These are phyloP conservation scores for Heliopora coerulea DNA, from an alignment of 92 coral and sea anemone species.

Conservation along the genomic window DNA sequence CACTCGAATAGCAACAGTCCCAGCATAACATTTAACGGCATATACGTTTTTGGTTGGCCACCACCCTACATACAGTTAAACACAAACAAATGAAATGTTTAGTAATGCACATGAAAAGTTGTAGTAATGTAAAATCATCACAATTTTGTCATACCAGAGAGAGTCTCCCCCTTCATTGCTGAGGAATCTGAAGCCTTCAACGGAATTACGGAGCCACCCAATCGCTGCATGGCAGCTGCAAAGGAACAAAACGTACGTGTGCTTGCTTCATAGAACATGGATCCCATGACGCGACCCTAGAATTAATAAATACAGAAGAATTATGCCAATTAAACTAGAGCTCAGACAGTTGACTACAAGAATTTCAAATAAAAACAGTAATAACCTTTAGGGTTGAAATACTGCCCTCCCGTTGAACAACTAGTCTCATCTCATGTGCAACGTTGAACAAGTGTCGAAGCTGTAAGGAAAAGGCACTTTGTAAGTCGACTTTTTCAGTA, in stretches of 20 bases:
- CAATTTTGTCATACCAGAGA: constrained; percentile 60
- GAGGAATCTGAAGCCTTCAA: constrained; percentile 88
- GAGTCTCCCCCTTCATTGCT: constrained; percentile 87
- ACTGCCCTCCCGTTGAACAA: constrained; percentile 80
- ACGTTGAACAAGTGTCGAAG: constrained; percentile 87
- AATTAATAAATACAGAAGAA: constrained; percentile 1
- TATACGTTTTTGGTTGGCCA: too few species aligned
- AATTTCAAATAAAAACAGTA: too few species aligned
- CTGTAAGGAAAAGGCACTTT: too few species aligned
- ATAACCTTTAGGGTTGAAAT: constrained; percentile 70
- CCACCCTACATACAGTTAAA: too few species aligned
- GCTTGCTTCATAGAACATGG: constrained; percentile 91
- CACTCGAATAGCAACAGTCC: too few species aligned
- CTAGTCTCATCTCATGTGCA: constrained; percentile 83
- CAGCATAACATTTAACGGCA: too few species aligned
- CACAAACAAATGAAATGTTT: too few species aligned
- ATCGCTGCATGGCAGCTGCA: constrained; percentile 95
- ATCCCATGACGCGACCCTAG: constrained; percentile 94
- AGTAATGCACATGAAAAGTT: background rate
- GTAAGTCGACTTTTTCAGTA: too few species aligned
- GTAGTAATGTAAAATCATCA: background rate
- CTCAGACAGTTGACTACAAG: too few species aligned
- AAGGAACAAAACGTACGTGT: constrained; percentile 91
- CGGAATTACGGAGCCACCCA: constrained; percentile 89
- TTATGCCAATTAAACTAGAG: too few species aligned